A percentile compares a stretch with the other conserved stretches of the same genome.
Conservation (phyloP, 2,888 invertebrate genomes). For the Euspilapteryx auroguttella region DNA sequence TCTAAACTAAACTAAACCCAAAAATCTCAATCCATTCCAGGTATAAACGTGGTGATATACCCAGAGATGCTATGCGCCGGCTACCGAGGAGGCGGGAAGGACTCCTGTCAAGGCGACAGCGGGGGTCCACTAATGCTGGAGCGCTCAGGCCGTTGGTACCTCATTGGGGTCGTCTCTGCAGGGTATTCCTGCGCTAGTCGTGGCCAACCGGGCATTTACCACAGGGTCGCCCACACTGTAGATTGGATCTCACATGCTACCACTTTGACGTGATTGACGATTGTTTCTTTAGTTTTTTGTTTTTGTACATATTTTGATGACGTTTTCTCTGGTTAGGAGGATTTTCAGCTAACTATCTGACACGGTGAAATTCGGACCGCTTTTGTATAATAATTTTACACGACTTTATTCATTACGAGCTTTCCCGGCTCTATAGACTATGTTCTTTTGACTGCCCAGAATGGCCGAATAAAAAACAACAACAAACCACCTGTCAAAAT, state of each 20-base stretch:
- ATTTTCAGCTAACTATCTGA: no score
- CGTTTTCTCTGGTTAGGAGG: no score
- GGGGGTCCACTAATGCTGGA: slow-evolving; percentile 92
- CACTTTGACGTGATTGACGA: slow-evolving; percentile 35
- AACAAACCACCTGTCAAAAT: no score
- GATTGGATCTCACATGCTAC: slow-evolving; percentile 84
- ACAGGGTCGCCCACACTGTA: slow-evolving; percentile 89
- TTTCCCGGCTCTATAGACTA: no score
- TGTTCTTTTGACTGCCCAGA: no score
- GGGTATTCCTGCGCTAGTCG: slow-evolving; percentile 93
- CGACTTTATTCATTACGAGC: no score
- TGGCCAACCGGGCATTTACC: slow-evolving; percentile 93
- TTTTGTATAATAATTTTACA: no score
- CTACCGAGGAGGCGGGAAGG: slow-evolving; percentile 84
- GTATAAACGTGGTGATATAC: slow-evolving; percentile 88
- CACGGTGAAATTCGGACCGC: no score
- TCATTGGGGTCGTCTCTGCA: slow-evolving; percentile 90
- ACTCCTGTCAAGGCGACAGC: slow-evolving; percentile 78
- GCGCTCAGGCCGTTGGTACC: slow-evolving; percentile 83
- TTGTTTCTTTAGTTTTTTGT: no score
- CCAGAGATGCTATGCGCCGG: slow-evolving; percentile 96
- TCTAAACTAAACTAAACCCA: neutral
- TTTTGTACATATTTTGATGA: no score
- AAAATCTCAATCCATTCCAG: slow-evolving; percentile 26
- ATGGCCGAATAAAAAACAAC: no score